Evolutionary conservation across 2,797 vertebrate species (phyloP).

Genomic region (Potorous gilbertii): DNA sequence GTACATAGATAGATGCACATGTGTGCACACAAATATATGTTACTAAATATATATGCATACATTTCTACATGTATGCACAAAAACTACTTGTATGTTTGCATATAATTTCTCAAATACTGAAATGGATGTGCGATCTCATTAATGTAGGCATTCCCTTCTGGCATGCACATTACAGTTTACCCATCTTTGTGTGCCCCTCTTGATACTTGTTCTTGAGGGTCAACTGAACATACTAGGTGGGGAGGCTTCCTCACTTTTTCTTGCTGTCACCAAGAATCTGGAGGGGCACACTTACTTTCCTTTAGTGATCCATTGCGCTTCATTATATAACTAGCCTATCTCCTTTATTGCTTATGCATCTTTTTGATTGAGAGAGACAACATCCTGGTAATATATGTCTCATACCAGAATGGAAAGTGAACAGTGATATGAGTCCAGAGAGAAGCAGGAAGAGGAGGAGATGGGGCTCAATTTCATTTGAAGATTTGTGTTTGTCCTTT

Average conservation of each 20-base stretch:
- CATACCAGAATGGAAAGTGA: background rate
- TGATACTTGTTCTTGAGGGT: background rate
- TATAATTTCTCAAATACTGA: background rate
- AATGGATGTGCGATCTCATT: background rate
- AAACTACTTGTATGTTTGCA: background rate
- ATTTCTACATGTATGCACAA: background rate
- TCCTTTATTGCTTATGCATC: background rate
- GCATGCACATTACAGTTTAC: background rate
- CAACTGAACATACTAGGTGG: background rate
- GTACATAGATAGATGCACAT: background rate
- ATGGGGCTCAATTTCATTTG: background rate
- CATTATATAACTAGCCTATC: background rate
- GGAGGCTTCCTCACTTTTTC: background rate
- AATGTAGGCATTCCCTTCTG: background rate
- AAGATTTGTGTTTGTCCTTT: background rate
- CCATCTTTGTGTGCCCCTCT: background rate
- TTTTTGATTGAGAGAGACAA: background rate
- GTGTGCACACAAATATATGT: background rate
- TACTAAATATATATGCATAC: background rate
- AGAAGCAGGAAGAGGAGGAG: background rate
- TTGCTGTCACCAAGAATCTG: background rate
- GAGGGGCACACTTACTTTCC: background rate
- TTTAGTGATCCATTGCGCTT: background rate
- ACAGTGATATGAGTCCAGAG: background rate
- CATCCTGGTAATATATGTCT: background rate